Conservation (phyloP, 2,888 invertebrate species). For the Eristalis arbustorum region DNA sequence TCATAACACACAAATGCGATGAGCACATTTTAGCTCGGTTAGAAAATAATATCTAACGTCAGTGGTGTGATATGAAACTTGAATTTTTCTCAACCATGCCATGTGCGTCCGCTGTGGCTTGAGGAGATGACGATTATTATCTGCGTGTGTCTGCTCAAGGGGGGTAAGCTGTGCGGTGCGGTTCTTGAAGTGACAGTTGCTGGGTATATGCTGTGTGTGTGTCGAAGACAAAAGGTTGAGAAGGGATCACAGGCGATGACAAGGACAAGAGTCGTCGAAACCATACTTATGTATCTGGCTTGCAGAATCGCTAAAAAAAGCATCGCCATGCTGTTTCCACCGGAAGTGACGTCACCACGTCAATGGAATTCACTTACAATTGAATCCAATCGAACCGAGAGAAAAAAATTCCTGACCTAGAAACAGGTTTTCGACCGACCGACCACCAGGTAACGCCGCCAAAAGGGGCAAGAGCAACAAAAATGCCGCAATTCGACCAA, state of each 20-base stretch:
- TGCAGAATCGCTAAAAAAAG: not conserved
- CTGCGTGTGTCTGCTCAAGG: not conserved
- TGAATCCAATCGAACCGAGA: not conserved
- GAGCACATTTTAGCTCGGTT: not conserved
- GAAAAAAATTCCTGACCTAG: conserved; percentile 45
- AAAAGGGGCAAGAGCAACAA: not conserved
- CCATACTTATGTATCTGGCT: not conserved
- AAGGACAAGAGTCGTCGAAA: not conserved
- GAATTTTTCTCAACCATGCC: not conserved
- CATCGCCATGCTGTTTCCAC: not conserved
- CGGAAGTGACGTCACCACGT: conserved; percentile 53
- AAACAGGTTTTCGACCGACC: conserved; percentile 49
- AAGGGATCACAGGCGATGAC: not conserved
- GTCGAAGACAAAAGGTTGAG: not conserved
- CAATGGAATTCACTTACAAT: not conserved
- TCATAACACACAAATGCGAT: not conserved
- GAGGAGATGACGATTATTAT: not conserved
- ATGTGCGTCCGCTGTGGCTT: not conserved
- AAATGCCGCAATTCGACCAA: conserved; percentile 38
- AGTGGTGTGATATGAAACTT: not conserved
- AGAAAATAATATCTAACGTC: not conserved
- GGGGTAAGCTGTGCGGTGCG: not conserved
- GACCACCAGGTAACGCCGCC: not conserved
- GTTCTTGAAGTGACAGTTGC: not conserved
- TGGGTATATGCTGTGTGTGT: not conserved